Evolutionary conservation across 2,888 invertebrate genomes (phyloP).

Genomic region (Drosophila putrida): DNA sequence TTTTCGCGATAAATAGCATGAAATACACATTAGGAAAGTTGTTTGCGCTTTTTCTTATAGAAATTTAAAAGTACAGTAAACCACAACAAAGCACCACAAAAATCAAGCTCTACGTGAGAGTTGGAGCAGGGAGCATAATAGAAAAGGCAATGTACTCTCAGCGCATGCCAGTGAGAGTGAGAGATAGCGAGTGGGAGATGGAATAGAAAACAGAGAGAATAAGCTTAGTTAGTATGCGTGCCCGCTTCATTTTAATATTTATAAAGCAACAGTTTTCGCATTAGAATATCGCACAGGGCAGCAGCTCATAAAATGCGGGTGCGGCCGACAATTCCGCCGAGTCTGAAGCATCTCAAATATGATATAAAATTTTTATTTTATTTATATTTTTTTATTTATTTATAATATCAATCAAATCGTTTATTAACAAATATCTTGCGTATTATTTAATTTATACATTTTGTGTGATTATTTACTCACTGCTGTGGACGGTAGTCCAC

Average conservation of each 20-base stretch:
- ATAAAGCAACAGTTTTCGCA: conserved; percentile 54
- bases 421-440: background rate
- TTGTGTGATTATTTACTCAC: no score
- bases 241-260: conserved; percentile 56
- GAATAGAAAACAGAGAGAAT: conserved; percentile 12
- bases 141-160: conserved; percentile 60
- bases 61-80: conserved; percentile 12
- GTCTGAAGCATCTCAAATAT: background rate
- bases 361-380: no score
- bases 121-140: conserved; percentile 24
- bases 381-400: no score
- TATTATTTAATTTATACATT: no score
- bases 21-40: conserved; percentile 16
- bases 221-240: conserved; percentile 46
- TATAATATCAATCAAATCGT: background rate
- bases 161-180: conserved; percentile 42
- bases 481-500: no score
- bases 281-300: conserved; percentile 39
- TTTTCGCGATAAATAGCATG: background rate
- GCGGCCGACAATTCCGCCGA: background rate
- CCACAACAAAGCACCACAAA: conserved; percentile 13
- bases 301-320: conserved; percentile 9
- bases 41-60: conserved; percentile 14
- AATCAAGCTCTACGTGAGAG: conserved; percentile 27
- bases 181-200: conserved; percentile 14